Base-by-base conservation (phyloP, 2,888 invertebrate species). In the Lymantria dispar region DNA sequence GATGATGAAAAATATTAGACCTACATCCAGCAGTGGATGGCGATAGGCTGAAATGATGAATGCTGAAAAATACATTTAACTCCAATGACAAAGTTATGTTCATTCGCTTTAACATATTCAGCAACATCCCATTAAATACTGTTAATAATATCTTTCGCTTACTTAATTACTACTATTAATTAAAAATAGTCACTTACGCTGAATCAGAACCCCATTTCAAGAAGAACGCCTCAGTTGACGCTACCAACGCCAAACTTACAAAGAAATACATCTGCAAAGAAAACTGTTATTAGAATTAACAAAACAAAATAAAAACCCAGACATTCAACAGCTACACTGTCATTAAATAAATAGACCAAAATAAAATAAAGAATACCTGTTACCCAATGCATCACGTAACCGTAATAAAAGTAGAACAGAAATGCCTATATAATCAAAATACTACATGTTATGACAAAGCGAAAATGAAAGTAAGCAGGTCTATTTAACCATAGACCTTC, bases 161-260 rank as follows among this genome's bases (percentile, higher is more conserved):
- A 48, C 43, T 50, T 48, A 31, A 7, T 33, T 2, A 33, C 8
- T 33, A 14, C 8, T 8, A 8, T 30, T 22, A 10, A 30, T 29
- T 15, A 13, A 31, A 22, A 33, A 37, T 13, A 11, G 10, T 8
- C 52, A 90, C 90, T 74, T 85, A 93, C 92, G 88, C 71, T 43
- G 91, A 80, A 59, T 91, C 89, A 15, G 90, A 86, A 38, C 92
- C 92, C 92, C 92, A 92, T 69, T 90, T 91, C 50, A 92, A 70
- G 74, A 92, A 92, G 68, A 92, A 92, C 0, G 88, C 92, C 45
- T 92, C 88, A 3, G 90, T 79, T 0, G 87, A 80, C n/a, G 86
- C 82, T 2, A 89, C 62, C 52, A 87, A 62, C 47, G 78, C 85
- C 67, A 91, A 52, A 54, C 85, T 70, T 56, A 91, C 54, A 43